Evolutionary conservation across 2,797 vertebrate species (phyloP).

Genomic region (Betta splendens): DNA sequence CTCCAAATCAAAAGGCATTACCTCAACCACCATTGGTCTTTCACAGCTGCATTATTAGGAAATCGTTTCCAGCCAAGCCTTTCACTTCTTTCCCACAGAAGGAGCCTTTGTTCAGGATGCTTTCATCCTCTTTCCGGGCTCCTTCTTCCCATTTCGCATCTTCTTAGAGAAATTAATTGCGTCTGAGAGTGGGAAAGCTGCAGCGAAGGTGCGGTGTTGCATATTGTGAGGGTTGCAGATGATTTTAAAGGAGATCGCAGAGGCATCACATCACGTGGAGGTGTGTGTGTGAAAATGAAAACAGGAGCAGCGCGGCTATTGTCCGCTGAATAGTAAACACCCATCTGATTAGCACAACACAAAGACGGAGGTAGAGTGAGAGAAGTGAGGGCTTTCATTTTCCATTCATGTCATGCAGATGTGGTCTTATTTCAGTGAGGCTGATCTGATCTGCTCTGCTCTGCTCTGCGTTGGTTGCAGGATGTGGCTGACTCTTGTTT

Average conservation of each 20-base stretch:
- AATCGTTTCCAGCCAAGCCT: conserved; percentile 30
- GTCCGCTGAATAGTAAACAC: conserved; percentile 74
- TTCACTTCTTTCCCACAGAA: conserved; percentile 33
- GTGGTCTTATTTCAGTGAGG: conserved; percentile 12
- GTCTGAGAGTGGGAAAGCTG: conserved; percentile 12
- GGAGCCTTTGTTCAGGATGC: conserved; percentile 29
- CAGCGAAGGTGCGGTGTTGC: conserved; percentile 12
- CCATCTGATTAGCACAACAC: conserved; percentile 78
- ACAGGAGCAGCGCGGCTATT: conserved; percentile 37
- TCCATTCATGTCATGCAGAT: conserved; percentile 53
- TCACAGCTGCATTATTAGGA: conserved; percentile 48
- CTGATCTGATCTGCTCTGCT: neutral
- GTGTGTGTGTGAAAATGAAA: conserved; percentile 26
- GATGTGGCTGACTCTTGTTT: conserved; percentile 71
- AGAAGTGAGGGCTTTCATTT: conserved; percentile 48
- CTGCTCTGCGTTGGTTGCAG: conserved; percentile 41
- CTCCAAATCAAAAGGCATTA: conserved; percentile 71
- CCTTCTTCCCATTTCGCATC: conserved; percentile 8
- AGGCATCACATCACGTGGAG: conserved; percentile 27
- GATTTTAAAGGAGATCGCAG: conserved; percentile 37
- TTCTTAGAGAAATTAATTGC: conserved; percentile 12
- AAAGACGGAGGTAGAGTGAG: conserved; percentile 50
- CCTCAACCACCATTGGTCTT: conserved; percentile 56
- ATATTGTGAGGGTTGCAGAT: conserved; percentile 24
- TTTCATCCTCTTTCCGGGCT: conserved; percentile 6